Evolutionary conservation across 2,888 invertebrate genomes (phyloP), one percentile per base, ranked within the genome.

Genomic region (Chironomus tentans): DNA sequence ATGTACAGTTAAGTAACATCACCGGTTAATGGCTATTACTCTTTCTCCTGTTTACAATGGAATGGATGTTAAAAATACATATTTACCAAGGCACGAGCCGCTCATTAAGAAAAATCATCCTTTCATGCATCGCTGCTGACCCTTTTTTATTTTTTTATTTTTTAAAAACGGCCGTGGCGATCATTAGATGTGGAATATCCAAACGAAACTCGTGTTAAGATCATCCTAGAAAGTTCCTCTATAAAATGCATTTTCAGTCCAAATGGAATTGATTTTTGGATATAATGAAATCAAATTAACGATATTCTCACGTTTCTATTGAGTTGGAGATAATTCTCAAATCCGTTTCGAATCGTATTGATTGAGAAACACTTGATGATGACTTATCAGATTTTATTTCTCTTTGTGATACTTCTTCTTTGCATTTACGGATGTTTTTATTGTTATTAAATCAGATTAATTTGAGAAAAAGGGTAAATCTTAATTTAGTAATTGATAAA

Each of bases 91-190:
- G 74, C 74, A 75, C 74, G 74, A 75, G 74, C 47, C 68, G 21
- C n/a, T 50, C 65, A 75, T 75, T 68, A 75, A 65, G 7, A 7
- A 22, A 62, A 68, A 22, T 47, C 46, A 75, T 75, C 74, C 74
- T 75, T 75, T 62, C 24, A 65, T 22, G 74, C 48, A 48, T 68
- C 74, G 28, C 68, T 75, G 74, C 74, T 75, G 74, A 75, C 74
- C 74, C 73, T 65, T 65, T 56, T 18, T 18, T 50, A 6, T 50
- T 48, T 15, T 50, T 18, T 56, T 56, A 56, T 18, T 15, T 4
- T 56, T 18, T 1, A 18, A 56, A 56, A 56, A 56, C 56, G 38
- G 7, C 38, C 7, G 38, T 10, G 38, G 38, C 38, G 38, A 10
- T 38, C 38, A 10, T 38, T 10, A 10, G 38, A 38, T 10, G 38